Conservation (phyloP, 2,888 invertebrate genomes). For the Luperina testacea region DNA sequence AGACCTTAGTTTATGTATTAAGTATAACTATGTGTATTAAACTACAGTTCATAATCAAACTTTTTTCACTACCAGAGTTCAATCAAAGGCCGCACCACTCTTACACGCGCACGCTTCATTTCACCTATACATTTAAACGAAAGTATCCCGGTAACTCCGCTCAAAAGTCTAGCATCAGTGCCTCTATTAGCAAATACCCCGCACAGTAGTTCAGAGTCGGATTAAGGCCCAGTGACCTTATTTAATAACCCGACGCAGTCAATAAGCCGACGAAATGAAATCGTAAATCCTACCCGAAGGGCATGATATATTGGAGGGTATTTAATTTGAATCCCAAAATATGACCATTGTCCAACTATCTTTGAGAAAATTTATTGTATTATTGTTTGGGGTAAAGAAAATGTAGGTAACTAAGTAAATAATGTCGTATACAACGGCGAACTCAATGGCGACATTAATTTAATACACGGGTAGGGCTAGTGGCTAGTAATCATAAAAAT, state of each 20-base stretch:
- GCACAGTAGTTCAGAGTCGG: constrained; percentile 61
- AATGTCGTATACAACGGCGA: background rate
- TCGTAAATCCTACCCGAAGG: constrained; percentile 67
- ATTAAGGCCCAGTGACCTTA: constrained; percentile 69
- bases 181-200: constrained; percentile 63
- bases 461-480: background rate
- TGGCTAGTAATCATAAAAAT: background rate
- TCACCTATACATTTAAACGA: constrained; percentile 8
- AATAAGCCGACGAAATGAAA: constrained; percentile 76
- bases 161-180: constrained; percentile 45
- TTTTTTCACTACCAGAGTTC: background rate
- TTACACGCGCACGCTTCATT: constrained; percentile 19
- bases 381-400: constrained; percentile 24
- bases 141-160: constrained; percentile 10
- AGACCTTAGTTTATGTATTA: too few species aligned
- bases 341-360: constrained; percentile 60
- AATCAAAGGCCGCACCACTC: background rate
- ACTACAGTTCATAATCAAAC: background rate
- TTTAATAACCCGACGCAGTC: constrained; percentile 72
- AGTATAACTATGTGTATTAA: background rate
- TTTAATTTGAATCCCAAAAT: constrained; percentile 66
- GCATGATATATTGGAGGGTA: constrained; percentile 65
- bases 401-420: background rate
- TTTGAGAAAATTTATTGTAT: constrained; percentile 44
- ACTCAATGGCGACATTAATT: background rate